Percentiles rank a stretch among this genome's conserved stretches.
Conservation (phyloP, 2,888 invertebrate species). For the Ophonus ardosiacus region DNA sequence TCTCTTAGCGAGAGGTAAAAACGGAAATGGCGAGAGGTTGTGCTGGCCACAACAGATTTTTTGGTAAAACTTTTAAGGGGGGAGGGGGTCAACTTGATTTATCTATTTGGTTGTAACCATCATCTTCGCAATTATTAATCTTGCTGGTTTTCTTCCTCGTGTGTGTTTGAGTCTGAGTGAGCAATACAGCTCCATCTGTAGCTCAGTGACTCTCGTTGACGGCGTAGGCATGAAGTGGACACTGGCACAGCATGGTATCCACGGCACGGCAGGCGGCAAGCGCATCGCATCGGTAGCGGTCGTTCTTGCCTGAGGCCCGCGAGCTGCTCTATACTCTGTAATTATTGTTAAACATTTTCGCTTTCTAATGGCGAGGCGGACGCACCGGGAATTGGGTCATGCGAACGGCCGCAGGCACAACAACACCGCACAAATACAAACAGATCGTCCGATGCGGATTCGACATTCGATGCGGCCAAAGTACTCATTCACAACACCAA, state of each 20-base stretch:
- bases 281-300: constrained; percentile 56
- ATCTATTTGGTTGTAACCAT: too few relatives aligned
- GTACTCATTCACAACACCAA: neutral
- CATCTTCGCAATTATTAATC: too few relatives aligned
- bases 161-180: too few relatives aligned
- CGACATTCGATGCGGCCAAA: neutral
- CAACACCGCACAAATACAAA: constrained; percentile 37
- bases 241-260: constrained; percentile 36
- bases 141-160: too few relatives aligned
- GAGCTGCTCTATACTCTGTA: constrained; percentile 66
- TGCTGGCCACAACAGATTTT: too few relatives aligned
- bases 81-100: too few relatives aligned
- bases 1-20: too few relatives aligned
- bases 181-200: neutral
- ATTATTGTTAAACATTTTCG: constrained; percentile 73
- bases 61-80: too few relatives aligned
- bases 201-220: neutral
- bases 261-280: constrained; percentile 20
- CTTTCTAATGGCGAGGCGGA: constrained; percentile 71
- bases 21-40: too few relatives aligned
- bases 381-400: constrained; percentile 56
- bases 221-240: neutral
- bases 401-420: constrained; percentile 32
- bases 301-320: constrained; percentile 33
- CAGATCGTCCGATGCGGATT: neutral